A percentile compares a stretch with the other conserved stretches of the same genome.
phyloP scores from a whole-genome alignment of 2,888 invertebrate species.

The Sisyra nigra region DNA sequence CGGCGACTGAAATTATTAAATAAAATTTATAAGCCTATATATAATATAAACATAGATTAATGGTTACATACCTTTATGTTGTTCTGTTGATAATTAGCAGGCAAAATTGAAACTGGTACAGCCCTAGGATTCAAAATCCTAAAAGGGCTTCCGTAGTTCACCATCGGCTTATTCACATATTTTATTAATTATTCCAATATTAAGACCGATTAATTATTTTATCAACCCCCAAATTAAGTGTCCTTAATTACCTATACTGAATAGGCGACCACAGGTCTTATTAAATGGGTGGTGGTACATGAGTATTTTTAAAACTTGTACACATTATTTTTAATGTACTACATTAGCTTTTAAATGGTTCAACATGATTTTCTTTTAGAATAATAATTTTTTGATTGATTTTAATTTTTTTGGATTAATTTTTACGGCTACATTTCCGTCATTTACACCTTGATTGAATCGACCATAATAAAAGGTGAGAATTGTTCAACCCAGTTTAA shows the following conservation, averaged over 20 bases:
- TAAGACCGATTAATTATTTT: too few relatives aligned
- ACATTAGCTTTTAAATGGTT: not conserved
- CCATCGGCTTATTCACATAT: conserved; percentile 8
- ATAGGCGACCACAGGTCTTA: too few relatives aligned
- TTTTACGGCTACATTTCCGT: too few relatives aligned
- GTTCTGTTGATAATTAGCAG: not conserved
- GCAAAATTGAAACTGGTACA: conserved; percentile 3
- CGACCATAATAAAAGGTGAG: too few relatives aligned
- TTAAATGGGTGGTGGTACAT: not conserved
- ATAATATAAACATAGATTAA: not conserved
- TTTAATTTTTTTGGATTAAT: too few relatives aligned
- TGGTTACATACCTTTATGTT: too few relatives aligned
- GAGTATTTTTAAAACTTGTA: not conserved
- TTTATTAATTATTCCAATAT: not conserved
- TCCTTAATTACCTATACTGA: too few relatives aligned
- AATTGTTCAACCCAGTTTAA: too few relatives aligned
- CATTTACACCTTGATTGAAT: too few relatives aligned
- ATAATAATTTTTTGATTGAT: too few relatives aligned
- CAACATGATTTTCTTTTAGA: too few relatives aligned
- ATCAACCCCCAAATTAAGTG: too few relatives aligned
- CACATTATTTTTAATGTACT: not conserved
- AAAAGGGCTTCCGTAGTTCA: conserved; percentile 6
- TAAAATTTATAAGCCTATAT: not conserved
- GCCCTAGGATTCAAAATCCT: conserved; percentile 9
- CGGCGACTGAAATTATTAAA: conserved; percentile 19